Conservation (phyloP, 64 coral and sea anemone species). For the Porites lutea region DNA sequence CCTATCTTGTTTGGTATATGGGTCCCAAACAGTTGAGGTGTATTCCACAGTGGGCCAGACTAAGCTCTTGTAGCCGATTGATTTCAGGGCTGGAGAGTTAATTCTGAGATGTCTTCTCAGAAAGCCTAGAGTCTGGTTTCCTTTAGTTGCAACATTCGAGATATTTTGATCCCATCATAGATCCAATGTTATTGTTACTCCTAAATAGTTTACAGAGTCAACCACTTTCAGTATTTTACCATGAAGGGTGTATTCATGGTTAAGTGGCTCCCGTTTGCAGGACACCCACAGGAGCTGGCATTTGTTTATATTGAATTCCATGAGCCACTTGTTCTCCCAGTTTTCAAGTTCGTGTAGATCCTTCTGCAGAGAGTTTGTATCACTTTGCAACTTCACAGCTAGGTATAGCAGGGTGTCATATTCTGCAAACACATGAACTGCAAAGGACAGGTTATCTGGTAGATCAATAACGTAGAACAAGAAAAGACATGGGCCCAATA, state of each 20-base stretch:
- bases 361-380: too few species aligned
- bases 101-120: too few species aligned
- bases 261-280: background rate
- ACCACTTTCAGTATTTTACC: background rate
- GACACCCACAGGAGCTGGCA: background rate
- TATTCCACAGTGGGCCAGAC: slow-evolving; percentile 1
- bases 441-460: background rate
- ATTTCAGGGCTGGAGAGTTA: background rate
- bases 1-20: slow-evolving; percentile 4
- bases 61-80: background rate
- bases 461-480: slow-evolving; percentile 19
- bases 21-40: slow-evolving; percentile 10
- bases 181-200: background rate
- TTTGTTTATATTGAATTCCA: slow-evolving; percentile 10
- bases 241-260: background rate
- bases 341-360: background rate
- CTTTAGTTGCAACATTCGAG: too few species aligned
- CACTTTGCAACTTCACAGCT: too few species aligned
- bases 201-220: slow-evolving; percentile 14
- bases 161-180: background rate
- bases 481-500: slow-evolving; percentile 16
- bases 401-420: background rate
- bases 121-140: too few species aligned
- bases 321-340: background rate
- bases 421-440: slow-evolving; percentile 22